phyloP scores from a whole-genome alignment of 2,113 vertebrate species.

The Cyprinus carpio region DNA sequence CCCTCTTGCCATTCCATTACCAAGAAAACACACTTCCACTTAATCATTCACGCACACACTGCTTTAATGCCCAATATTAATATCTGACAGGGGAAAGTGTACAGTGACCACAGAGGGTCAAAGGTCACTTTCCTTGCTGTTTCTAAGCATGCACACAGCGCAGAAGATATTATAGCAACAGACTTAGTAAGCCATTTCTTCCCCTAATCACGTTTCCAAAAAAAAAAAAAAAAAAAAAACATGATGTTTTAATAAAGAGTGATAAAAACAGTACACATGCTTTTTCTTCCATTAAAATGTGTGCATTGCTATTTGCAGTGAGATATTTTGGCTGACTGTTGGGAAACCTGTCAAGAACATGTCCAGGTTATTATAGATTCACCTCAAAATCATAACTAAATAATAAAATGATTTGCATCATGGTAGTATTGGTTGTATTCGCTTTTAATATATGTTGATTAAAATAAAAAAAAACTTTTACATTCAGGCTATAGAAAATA shows the following conservation, averaged over 20 bases:
- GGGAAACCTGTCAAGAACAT: no score
- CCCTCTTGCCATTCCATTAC: constrained; percentile 6
- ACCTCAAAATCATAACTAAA: not conserved
- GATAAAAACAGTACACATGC: constrained; percentile 60
- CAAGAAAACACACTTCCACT: constrained; percentile 3
- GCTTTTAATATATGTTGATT: not conserved
- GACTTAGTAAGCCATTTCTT: constrained; percentile 69
- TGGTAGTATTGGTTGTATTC: not conserved
- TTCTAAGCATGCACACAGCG: not conserved
- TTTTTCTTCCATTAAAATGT: no score
- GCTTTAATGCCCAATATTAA: constrained; percentile 3
- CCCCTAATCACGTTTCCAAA: constrained; percentile 62
- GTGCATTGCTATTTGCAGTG: not conserved
- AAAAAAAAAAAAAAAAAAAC: no score
- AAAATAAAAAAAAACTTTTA: not conserved
- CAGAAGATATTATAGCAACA: constrained; percentile 27
- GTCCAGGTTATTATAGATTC: not conserved
- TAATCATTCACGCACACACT: constrained; percentile 6
- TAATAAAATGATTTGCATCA: not conserved
- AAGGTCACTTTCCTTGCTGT: not conserved
- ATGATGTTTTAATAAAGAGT: constrained; percentile 67
- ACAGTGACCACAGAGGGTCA: constrained; percentile 18
- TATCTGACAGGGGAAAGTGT: constrained; percentile 23
- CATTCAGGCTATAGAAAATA: not conserved
- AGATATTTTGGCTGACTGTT: not conserved